These are phyloP conservation scores for Bufo bufo DNA, from an alignment of 2,113 vertebrate genomes.

Conservation along the genomic window DNA sequence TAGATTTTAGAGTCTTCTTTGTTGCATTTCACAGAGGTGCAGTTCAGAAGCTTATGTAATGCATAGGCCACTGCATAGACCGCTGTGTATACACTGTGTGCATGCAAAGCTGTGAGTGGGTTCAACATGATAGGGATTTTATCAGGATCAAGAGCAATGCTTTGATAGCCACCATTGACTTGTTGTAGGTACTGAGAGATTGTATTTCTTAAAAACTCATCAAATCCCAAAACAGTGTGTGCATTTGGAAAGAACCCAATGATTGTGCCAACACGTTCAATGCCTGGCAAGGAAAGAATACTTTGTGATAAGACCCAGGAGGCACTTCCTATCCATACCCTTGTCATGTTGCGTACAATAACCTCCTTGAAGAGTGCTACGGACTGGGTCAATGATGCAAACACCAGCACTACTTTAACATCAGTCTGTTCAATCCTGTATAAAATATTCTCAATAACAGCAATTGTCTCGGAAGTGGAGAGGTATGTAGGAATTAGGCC, in stretches of 20 bases:
- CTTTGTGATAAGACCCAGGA: conserved; percentile 72
- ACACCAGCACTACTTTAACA: conserved; percentile 70
- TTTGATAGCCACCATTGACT: background rate
- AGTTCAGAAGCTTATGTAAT: conserved; percentile 77
- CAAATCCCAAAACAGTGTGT: conserved; percentile 62
- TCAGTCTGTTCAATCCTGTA: conserved; percentile 32
- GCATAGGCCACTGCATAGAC: conserved; percentile 80
- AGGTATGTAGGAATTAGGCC: conserved; percentile 70
- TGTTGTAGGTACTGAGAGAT: conserved; percentile 59
- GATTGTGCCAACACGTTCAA: conserved; percentile 78
- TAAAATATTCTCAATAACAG: conserved; percentile 57
- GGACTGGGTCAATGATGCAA: conserved; percentile 66
- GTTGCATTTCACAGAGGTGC: conserved; percentile 58
- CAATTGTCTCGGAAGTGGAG: conserved; percentile 14
- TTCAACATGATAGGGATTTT: conserved; percentile 20
- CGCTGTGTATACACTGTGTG: conserved; percentile 74
- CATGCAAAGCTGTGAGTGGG: conserved; percentile 32
- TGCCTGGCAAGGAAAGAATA: conserved; percentile 63
- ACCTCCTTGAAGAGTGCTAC: conserved; percentile 63
- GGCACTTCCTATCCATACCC: conserved; percentile 86
- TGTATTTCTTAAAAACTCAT: conserved; percentile 57
- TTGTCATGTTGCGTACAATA: conserved; percentile 60
- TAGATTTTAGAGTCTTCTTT: conserved; percentile 63
- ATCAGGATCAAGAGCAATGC: conserved; percentile 13
- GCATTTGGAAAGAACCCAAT: conserved; percentile 71